These are phyloP conservation scores for Harlomillsia oculata DNA, from an alignment of 1,140 invertebrate species.

Conservation along the genomic window DNA sequence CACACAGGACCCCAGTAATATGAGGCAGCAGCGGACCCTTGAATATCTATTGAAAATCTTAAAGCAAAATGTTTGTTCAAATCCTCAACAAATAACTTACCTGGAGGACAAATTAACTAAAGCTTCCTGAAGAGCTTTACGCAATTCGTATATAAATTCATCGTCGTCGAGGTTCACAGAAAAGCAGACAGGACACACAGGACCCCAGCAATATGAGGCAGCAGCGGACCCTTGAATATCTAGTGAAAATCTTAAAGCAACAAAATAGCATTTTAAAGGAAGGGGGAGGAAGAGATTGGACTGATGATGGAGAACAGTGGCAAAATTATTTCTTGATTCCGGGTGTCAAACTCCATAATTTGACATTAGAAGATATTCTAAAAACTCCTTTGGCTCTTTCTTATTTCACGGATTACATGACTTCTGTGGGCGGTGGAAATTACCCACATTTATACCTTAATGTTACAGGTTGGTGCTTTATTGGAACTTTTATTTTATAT, in stretches of 20 bases:
- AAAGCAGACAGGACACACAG: too few relatives aligned
- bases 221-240: constrained; percentile 74
- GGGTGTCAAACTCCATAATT: constrained; percentile 51
- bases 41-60: constrained; percentile 68
- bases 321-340: constrained; percentile 42
- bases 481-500: neutral
- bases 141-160: constrained; percentile 46
- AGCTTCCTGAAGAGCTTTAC: constrained; percentile 45
- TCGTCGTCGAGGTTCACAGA: too few relatives aligned
- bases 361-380: constrained; percentile 66
- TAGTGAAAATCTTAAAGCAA: constrained; percentile 63
- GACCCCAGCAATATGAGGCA: too few relatives aligned
- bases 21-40: too few relatives aligned
- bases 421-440: constrained; percentile 56
- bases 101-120: constrained; percentile 48
- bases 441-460: constrained; percentile 76
- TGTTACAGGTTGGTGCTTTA: constrained; percentile 52
- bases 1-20: too few relatives aligned
- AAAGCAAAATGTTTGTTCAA: constrained; percentile 33
- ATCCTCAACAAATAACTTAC: constrained; percentile 36
- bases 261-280: constrained; percentile 54
- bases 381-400: constrained; percentile 69
- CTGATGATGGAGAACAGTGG: constrained; percentile 35
- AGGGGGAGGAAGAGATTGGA: constrained; percentile 38
- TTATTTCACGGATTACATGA: constrained; percentile 74